phyloP scores from a whole-genome alignment of 2,797 vertebrate genomes.

The Antrozous pallidus region DNA sequence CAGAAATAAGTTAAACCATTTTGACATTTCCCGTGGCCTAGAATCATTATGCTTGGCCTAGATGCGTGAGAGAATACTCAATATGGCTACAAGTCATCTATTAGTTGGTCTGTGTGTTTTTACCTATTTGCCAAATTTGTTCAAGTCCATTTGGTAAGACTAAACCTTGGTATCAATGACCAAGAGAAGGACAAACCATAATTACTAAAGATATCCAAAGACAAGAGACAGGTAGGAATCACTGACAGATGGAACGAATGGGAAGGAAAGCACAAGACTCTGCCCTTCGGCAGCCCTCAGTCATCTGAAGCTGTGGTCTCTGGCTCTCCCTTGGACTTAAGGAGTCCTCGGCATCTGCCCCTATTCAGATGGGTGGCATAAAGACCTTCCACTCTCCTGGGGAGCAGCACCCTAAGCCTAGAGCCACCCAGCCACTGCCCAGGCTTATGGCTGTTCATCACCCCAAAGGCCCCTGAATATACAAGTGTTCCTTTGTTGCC shows the following conservation, averaged over 20 bases:
- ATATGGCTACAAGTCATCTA: neutral
- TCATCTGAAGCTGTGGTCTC: neutral
- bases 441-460: neutral
- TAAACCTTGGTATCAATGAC: neutral
- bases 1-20: neutral
- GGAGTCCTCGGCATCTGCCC: neutral
- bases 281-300: too few relatives aligned
- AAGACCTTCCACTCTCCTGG: neutral
- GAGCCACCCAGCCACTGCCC: slow-evolving; percentile 25
- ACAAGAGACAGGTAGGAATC: neutral
- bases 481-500: slow-evolving; percentile 74
- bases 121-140: neutral
- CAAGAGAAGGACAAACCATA: neutral
- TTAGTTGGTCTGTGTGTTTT: neutral
- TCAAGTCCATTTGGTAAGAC: neutral
- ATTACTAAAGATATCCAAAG: neutral
- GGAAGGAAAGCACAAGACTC: neutral
- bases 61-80: neutral
- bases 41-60: neutral
- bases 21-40: neutral
- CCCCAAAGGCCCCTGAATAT: slow-evolving; percentile 61
- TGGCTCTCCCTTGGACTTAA: neutral
- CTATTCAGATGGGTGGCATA: neutral
- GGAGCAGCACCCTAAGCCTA: neutral
- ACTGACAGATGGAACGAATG: neutral